These are phyloP conservation scores for Zophobas atratus DNA, from an alignment of 1,140 invertebrate genomes.

Conservation along the genomic window DNA sequence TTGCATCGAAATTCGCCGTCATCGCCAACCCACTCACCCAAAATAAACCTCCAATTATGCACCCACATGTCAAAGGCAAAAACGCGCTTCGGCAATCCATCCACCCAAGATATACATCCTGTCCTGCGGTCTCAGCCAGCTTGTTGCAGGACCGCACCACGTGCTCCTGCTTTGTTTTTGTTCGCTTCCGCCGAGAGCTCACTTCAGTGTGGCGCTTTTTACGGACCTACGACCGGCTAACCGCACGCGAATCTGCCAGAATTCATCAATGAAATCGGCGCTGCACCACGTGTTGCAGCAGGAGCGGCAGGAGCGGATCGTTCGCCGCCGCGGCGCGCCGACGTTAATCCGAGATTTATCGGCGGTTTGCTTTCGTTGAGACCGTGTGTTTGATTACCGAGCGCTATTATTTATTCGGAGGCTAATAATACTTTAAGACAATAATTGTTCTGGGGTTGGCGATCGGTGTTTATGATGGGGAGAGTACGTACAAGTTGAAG, in stretches of 20 bases:
- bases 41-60: too few species aligned
- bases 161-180: constrained; percentile 58
- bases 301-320: too few species aligned
- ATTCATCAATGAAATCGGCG: constrained; percentile 42
- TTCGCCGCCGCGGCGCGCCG: too few species aligned
- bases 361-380: constrained; percentile 12
- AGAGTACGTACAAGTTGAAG: constrained; percentile 42
- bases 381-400: constrained; percentile 32
- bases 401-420: constrained; percentile 20
- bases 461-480: constrained; percentile 49
- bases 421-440: constrained; percentile 47
- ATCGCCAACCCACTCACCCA: too few species aligned
- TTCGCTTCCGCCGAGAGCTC: constrained; percentile 53
- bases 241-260: constrained; percentile 43
- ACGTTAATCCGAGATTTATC: background rate
- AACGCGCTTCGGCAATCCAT: too few species aligned
- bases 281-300: constrained; percentile 24
- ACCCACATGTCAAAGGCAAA: too few species aligned
- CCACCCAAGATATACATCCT: constrained; percentile 47
- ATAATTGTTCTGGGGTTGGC: constrained; percentile 44
- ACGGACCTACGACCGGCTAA: constrained; percentile 12
- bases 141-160: constrained; percentile 51
- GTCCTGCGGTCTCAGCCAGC: constrained; percentile 37
- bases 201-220: constrained; percentile 37
- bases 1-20: too few species aligned